Evolutionary conservation across 2,113 vertebrate species (phyloP).

Genomic region (Cariama cristata): DNA sequence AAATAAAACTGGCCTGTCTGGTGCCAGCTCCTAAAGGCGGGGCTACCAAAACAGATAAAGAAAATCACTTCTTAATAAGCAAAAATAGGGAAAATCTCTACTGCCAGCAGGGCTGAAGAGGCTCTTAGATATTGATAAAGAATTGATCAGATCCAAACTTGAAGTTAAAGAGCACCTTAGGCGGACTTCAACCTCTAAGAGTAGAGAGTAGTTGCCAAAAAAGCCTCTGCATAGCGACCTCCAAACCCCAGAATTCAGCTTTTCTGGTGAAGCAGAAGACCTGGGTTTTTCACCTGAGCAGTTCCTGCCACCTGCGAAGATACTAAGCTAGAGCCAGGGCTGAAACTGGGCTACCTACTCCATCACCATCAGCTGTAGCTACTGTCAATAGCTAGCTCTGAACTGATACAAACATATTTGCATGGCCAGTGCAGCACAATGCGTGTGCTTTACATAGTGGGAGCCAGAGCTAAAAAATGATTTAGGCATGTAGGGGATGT

Average conservation of each 20-base stretch:
- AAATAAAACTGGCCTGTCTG: background rate
- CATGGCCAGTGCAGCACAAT: background rate
- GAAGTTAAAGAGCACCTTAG: background rate
- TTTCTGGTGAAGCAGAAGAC: background rate
- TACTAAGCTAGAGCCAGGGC: background rate
- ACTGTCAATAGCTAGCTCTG: background rate
- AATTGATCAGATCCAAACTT: background rate
- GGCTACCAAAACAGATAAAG: background rate
- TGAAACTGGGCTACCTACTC: background rate
- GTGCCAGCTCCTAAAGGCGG: background rate
- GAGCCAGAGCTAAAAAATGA: accelerated
- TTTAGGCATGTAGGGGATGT: background rate
- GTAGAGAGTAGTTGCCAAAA: background rate
- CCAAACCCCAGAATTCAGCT: background rate
- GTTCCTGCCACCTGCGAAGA: background rate
- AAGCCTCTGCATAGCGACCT: accelerated
- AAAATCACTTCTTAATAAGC: background rate
- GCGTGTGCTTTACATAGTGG: background rate
- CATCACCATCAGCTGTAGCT: background rate
- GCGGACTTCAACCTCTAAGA: background rate
- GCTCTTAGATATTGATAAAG: background rate
- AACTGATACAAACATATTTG: background rate
- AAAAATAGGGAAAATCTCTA: background rate
- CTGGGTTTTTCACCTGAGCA: background rate
- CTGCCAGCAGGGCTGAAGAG: background rate